These are phyloP conservation scores for Chloroclysta siterata DNA, from an alignment of 2,888 invertebrate genomes.

Conservation along the genomic window DNA sequence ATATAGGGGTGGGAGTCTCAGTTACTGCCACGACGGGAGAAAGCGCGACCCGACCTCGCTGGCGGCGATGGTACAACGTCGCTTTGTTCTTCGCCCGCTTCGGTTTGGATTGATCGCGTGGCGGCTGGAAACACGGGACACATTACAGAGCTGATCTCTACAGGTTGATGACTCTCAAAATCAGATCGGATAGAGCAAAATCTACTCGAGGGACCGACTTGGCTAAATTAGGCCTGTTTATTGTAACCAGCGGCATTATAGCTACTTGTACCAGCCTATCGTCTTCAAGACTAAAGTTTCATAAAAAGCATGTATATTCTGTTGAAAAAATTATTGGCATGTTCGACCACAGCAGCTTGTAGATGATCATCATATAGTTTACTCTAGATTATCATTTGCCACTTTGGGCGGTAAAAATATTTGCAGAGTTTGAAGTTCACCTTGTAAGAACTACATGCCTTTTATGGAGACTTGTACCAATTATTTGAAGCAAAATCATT, in stretches of 20 bases:
- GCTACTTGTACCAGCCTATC: too few species aligned
- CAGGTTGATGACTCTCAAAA: neutral
- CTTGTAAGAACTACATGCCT: neutral
- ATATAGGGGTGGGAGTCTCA: conserved; percentile 40
- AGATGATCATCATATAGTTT: too few species aligned
- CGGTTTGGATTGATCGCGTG: conserved; percentile 65
- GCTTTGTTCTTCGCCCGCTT: conserved; percentile 63
- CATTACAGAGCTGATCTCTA: neutral
- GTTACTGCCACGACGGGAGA: conserved; percentile 68
- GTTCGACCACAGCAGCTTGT: too few species aligned
- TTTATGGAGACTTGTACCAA: neutral
- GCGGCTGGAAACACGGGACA: conserved; percentile 55
- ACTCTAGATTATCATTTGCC: too few species aligned
- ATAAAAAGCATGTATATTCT: too few species aligned
- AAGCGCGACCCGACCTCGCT: conserved; percentile 60
- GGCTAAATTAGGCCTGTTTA: too few species aligned
- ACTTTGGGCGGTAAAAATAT: neutral
- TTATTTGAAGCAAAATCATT: conserved; percentile 2
- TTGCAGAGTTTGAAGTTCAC: conserved; percentile 2
- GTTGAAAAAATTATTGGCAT: too few species aligned
- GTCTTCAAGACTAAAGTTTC: too few species aligned
- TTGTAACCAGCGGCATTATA: too few species aligned
- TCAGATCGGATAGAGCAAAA: too few species aligned
- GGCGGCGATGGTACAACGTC: conserved; percentile 61
- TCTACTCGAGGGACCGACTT: too few species aligned